Evolutionary conservation across 1,140 invertebrate genomes (phyloP).

Genomic region (Geopemphigus sp.): DNA sequence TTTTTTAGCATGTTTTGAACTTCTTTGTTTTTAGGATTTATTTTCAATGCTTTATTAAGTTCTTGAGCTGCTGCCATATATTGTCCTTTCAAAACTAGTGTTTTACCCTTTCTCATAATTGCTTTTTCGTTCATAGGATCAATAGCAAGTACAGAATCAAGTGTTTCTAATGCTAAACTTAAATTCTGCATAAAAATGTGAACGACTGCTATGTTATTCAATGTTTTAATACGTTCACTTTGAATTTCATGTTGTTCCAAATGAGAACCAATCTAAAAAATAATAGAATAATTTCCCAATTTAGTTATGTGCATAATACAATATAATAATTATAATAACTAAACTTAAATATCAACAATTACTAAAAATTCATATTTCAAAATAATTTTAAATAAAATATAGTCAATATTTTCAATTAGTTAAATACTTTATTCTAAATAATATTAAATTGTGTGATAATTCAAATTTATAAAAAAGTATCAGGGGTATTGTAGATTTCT

Average conservation of each 20-base stretch:
- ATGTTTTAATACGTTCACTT: slow-evolving; percentile 76
- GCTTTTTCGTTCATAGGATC: slow-evolving; percentile 88
- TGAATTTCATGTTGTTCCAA: slow-evolving; percentile 57
- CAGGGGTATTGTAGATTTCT: no score
- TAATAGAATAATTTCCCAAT: background rate
- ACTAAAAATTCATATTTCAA: no score
- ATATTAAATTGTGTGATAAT: no score
- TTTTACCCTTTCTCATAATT: slow-evolving; percentile 80
- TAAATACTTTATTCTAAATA: no score
- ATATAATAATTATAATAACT: no score
- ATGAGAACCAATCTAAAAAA: slow-evolving; percentile 24
- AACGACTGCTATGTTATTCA: slow-evolving; percentile 86
- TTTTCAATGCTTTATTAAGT: slow-evolving; percentile 61
- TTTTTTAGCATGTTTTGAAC: slow-evolving; percentile 63
- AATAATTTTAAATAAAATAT: no score
- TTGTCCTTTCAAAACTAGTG: slow-evolving; percentile 63
- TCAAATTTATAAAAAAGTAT: no score
- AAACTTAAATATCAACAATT: no score
- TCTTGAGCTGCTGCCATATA: slow-evolving; percentile 62
- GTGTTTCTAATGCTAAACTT: slow-evolving; percentile 75
- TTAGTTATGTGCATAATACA: no score
- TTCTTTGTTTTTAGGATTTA: slow-evolving; percentile 62
- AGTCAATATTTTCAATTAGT: no score
- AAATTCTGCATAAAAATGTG: slow-evolving; percentile 82
- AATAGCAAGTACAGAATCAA: slow-evolving; percentile 74